Base-by-base conservation (phyloP, 2,113 vertebrate genomes). In the Pseudorasbora parva region DNA sequence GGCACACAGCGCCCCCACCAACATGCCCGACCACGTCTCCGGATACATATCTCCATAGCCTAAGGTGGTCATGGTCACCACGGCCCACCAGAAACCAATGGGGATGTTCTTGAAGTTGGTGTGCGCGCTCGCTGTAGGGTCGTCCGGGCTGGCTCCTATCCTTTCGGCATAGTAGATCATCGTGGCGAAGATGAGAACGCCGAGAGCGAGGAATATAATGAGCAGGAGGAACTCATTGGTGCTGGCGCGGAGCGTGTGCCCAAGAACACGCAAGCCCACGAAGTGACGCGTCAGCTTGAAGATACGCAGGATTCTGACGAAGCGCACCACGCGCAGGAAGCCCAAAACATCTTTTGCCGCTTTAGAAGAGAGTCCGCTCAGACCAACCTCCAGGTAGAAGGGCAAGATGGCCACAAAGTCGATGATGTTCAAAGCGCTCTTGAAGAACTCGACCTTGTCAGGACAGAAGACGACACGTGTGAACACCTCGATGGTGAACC, bases 21-120 rank as follows among this genome's bases (percentile, higher is more conserved):
- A 60, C 97, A 98, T 99, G 4, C 97, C 97, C 0, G 97, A 98
- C 97, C 97, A 99, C 0, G 97, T 98, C 92, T 96, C 94, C 21
- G 97, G 97, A 85, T 97, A 99, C 97, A 99, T 99, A 83, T 98
- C 97, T 1, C 97, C 97, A 8, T 98, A 99, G 1, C 97, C 97
- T 92, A 98, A 77, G 0, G 97, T 98, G 0, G 97, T 99, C 97
- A 99, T 99, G 87, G 97, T 99, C 1, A 99, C 97, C 85, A 99
- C 97, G 0, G 97, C 97, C 97, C 97, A 99, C 97, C 97, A 99
- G 86, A 99, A 99, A 0, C 97, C 97, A 23, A 99, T 98, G 84
- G 97, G 97, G 91, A 99, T 99, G 93, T 99, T 98, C 87, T 98
- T 99, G 87, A 99, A 99, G 87, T 93, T 93, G 9, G 97, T 98